phyloP scores from a whole-genome alignment of 2,888 invertebrate genomes.

The Dendrolimus pini region DNA sequence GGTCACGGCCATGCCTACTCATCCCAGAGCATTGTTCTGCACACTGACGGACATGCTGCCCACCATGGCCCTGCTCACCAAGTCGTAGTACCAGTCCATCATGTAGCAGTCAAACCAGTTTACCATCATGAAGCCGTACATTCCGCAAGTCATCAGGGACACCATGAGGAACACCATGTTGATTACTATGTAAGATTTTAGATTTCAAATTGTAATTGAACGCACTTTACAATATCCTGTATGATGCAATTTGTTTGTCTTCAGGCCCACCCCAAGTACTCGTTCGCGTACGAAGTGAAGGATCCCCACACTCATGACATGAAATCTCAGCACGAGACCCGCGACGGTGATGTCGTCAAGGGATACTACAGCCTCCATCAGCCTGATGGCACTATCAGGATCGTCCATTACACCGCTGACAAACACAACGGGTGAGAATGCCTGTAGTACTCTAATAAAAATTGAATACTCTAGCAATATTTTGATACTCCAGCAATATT shows the following conservation, averaged over 20 bases:
- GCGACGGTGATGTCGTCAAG: conserved; percentile 71
- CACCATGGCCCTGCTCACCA: not conserved
- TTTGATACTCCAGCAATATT: too few relatives aligned
- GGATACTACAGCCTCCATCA: conserved; percentile 49
- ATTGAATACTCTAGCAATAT: too few relatives aligned
- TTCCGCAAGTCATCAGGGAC: not conserved
- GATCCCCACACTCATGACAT: conserved; percentile 68
- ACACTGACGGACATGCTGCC: conserved; percentile 11
- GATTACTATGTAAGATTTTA: conserved; percentile 1
- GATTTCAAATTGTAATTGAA: too few relatives aligned
- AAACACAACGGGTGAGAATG: not conserved
- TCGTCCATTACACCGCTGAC: not conserved
- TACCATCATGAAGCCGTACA: not conserved
- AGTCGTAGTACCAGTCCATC: conserved; percentile 8
- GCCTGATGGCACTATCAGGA: not conserved
- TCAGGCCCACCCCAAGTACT: conserved; percentile 65
- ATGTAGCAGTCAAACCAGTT: not conserved
- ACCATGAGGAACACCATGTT: conserved; percentile 1
- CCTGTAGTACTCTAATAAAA: too few relatives aligned
- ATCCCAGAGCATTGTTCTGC: conserved; percentile 27
- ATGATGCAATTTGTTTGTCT: not conserved
- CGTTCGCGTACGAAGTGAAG: conserved; percentile 66
- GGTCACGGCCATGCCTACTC: conserved; percentile 26
- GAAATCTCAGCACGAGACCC: conserved; percentile 49
- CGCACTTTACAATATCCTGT: too few relatives aligned